A percentile compares a stretch with the other conserved stretches of the same genome.
phyloP scores from a whole-genome alignment of 2,888 invertebrate genomes.

The Ophioninae sp. region DNA sequence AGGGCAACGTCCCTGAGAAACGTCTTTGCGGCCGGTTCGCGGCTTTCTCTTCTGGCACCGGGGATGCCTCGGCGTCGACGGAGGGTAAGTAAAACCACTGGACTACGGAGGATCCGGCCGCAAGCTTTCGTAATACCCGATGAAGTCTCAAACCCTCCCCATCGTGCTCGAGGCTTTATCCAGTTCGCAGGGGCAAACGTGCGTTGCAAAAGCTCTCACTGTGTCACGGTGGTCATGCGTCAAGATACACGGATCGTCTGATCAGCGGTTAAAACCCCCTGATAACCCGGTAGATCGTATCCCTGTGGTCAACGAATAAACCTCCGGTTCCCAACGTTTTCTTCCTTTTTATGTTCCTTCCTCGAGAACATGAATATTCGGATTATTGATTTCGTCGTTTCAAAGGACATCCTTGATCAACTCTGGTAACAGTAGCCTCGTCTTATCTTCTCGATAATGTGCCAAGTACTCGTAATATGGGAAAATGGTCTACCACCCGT shows the following conservation, averaged over 20 bases:
- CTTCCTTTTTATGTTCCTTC: background rate
- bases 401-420: background rate
- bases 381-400: background rate
- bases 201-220: constrained; percentile 2
- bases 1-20: constrained; percentile 25
- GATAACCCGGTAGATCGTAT: background rate
- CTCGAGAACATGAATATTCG: background rate
- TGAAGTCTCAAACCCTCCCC: constrained; percentile 24
- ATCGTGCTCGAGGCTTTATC: constrained; percentile 19
- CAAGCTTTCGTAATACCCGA: constrained; percentile 48
- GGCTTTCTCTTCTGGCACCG: constrained; percentile 13
- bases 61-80: constrained; percentile 2
- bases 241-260: background rate
- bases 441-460: background rate
- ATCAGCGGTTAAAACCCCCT: background rate
- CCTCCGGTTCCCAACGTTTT: background rate
- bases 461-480: background rate
- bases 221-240: constrained; percentile 6
- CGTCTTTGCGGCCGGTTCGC: constrained; percentile 49
- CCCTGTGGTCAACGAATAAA: background rate
- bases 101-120: constrained; percentile 27
- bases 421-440: background rate
- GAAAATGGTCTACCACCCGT: too few relatives aligned
- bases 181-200: background rate
- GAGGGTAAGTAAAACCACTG: constrained; percentile 27